phyloP scores from a whole-genome alignment of 2,797 vertebrate genomes.

The Xerus rutilus region DNA sequence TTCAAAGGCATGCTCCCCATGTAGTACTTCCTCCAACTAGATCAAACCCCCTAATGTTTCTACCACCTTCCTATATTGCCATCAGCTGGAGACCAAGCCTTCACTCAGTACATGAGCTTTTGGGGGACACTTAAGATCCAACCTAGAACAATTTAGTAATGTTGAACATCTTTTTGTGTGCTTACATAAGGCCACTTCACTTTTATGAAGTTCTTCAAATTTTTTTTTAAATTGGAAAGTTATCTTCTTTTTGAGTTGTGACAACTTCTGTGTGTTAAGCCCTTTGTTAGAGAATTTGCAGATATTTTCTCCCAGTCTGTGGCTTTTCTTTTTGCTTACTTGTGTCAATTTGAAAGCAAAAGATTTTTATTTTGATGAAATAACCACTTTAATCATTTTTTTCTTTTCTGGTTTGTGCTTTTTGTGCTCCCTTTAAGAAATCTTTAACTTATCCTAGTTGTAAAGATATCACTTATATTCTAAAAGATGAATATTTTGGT shows the following conservation, averaged over 20 bases:
- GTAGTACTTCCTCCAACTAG: no score
- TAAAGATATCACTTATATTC: not conserved
- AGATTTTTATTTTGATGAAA: conserved; percentile 3
- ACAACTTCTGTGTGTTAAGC: not conserved
- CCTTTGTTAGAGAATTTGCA: not conserved
- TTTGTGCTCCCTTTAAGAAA: not conserved
- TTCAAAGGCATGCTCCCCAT: no score
- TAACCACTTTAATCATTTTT: not conserved
- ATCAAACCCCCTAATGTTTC: no score
- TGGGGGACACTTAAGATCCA: no score
- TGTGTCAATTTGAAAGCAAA: not conserved
- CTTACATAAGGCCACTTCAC: not conserved
- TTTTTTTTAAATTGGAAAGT: not conserved
- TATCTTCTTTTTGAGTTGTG: not conserved
- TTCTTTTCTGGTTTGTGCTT: not conserved
- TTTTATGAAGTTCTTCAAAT: not conserved
- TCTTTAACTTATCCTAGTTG: not conserved
- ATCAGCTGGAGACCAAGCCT: no score
- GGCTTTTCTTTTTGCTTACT: not conserved
- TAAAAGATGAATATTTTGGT: conserved; percentile 3
- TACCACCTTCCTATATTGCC: no score
- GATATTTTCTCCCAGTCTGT: not conserved
- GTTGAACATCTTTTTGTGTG: not conserved
- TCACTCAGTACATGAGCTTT: no score
- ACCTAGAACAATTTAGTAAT: not conserved